Percentiles rank a stretch among this genome's conserved stretches.
phyloP scores from a whole-genome alignment of 2,797 vertebrate genomes.

The Acrossocheilus wenchowensis region DNA sequence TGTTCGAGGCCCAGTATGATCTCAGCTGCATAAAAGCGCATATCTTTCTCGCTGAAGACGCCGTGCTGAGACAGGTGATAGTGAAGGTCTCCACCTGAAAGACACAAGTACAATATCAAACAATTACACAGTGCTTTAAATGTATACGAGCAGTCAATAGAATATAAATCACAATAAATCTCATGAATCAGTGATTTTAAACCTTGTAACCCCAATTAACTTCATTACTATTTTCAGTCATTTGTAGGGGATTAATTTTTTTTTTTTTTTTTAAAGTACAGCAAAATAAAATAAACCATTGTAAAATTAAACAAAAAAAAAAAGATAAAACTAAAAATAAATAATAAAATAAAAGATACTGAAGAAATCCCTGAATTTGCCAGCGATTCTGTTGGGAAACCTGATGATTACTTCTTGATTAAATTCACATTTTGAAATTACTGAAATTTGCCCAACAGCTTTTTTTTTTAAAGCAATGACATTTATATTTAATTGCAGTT shows the following conservation, averaged over 20 bases:
- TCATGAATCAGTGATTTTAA: background rate
- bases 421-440: background rate
- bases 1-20: constrained; percentile 97
- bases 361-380: background rate
- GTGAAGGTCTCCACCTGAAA: constrained; percentile 93
- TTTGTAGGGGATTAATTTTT: too few species aligned
- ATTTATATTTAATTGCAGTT: constrained; percentile 6
- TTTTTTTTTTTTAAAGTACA: too few species aligned
- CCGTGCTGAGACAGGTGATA: constrained; percentile 98
- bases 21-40: constrained; percentile 97
- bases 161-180: background rate
- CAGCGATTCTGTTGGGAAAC: background rate
- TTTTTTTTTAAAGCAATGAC: background rate
- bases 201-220: background rate
- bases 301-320: background rate
- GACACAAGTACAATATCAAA: background rate
- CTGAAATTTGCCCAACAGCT: background rate
- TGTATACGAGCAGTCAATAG: background rate
- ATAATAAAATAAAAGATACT: background rate
- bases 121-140: background rate
- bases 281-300: too few species aligned
- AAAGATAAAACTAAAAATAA: background rate
- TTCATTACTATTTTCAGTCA: background rate
- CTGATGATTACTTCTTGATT: background rate
- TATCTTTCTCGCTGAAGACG: constrained; percentile 96